Percentiles rank a stretch among this genome's conserved stretches.
Conservation (phyloP, 2,888 invertebrate species). For the Fragum fragum region DNA sequence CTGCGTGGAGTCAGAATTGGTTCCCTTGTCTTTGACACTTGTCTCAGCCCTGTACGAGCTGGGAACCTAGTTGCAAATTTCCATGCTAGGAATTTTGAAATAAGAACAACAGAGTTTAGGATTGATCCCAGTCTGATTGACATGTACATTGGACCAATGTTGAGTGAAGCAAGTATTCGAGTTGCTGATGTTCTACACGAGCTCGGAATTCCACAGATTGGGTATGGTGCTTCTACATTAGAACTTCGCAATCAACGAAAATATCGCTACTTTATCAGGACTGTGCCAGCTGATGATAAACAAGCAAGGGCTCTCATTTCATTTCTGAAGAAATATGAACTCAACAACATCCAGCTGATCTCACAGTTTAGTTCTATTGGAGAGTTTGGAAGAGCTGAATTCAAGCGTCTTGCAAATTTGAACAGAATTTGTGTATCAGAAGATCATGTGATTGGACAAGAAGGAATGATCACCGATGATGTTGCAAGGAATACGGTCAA, state of each 20-base stretch:
- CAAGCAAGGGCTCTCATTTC: slow-evolving; percentile 85
- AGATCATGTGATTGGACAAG: slow-evolving; percentile 74
- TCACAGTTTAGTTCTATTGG: slow-evolving; percentile 80
- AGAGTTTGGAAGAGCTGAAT: slow-evolving; percentile 76
- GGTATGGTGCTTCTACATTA: slow-evolving; percentile 81
- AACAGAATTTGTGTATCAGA: slow-evolving; percentile 82
- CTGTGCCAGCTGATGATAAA: slow-evolving; percentile 84
- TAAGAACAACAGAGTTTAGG: slow-evolving; percentile 54
- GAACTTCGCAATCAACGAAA: slow-evolving; percentile 73
- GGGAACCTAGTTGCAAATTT: slow-evolving; percentile 84
- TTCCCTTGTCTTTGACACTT: slow-evolving; percentile 81
- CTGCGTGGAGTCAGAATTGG: slow-evolving; percentile 79
- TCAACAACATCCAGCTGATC: slow-evolving; percentile 86
- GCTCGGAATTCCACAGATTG: slow-evolving; percentile 82
- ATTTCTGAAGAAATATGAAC: slow-evolving; percentile 85
- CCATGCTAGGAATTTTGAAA: slow-evolving; percentile 78
- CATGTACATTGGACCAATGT: slow-evolving; percentile 80
- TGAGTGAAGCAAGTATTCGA: slow-evolving; percentile 77
- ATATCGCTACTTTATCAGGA: slow-evolving; percentile 81
- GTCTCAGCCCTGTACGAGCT: slow-evolving; percentile 80
- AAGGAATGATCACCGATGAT: slow-evolving; percentile 59
- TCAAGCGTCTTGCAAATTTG: slow-evolving; percentile 78
- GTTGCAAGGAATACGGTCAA: slow-evolving; percentile 70
- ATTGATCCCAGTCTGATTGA: slow-evolving; percentile 75
- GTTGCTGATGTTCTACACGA: slow-evolving; percentile 81